These are phyloP conservation scores for Leucophenga varia DNA, from an alignment of 1,140 invertebrate species.

Conservation along the genomic window DNA sequence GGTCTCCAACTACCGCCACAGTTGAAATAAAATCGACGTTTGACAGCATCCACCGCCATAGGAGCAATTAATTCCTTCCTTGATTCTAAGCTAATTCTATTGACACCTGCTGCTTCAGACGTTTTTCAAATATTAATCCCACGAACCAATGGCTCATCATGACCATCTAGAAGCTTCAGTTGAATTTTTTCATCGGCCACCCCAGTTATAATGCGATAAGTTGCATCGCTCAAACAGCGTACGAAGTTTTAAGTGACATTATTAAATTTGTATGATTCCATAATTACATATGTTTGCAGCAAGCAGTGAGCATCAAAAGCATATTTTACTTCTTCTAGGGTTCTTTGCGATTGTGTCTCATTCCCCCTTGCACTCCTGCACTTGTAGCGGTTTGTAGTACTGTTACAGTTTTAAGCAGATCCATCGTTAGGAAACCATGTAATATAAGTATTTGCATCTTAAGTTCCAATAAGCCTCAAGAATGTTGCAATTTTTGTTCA, in stretches of 20 bases:
- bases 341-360: too few species aligned
- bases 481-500: constrained; percentile 8
- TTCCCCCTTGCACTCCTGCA: too few species aligned
- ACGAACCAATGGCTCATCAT: background rate
- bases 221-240: constrained; percentile 4
- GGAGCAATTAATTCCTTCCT: too few species aligned
- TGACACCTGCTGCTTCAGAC: constrained; percentile 9
- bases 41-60: too few species aligned
- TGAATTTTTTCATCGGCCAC: constrained; percentile 7
- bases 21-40: too few species aligned
- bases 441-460: constrained; percentile 1
- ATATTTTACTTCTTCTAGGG: constrained; percentile 3
- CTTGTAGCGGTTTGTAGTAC: too few species aligned
- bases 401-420: too few species aligned
- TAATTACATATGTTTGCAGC: constrained; percentile 3
- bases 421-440: constrained; percentile 6
- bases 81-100: constrained; percentile 2
- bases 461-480: constrained; percentile 2
- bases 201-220: constrained; percentile 11
- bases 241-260: constrained; percentile 5
- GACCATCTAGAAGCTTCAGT: constrained; percentile 3
- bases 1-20: too few species aligned
- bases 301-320: constrained; percentile 10
- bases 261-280: constrained; percentile 14
- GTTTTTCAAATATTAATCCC: constrained; percentile 11